phyloP scores from a whole-genome alignment of 2,113 vertebrate genomes.

The Sylvia atricapilla region DNA sequence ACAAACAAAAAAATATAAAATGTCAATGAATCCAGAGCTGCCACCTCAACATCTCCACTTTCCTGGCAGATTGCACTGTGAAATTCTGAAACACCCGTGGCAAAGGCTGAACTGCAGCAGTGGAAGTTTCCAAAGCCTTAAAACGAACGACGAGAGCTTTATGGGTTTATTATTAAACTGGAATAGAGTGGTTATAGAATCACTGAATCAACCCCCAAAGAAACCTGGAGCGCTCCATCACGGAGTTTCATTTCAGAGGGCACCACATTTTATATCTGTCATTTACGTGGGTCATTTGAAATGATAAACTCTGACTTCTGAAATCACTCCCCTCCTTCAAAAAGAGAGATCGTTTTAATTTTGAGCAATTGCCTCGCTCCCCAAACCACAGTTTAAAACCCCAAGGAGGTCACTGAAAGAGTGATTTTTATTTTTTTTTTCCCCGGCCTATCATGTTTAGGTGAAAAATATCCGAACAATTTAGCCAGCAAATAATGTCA shows the following conservation, averaged over 20 bases:
- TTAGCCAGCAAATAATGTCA: neutral
- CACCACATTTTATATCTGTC: neutral
- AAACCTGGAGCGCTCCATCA: neutral
- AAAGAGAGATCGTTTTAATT: slow-evolving; percentile 50
- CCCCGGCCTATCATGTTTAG: neutral
- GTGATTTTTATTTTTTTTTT: neutral
- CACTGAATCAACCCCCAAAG: slow-evolving; percentile 18
- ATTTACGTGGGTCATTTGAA: neutral
- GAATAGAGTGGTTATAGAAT: neutral
- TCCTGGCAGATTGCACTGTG: neutral
- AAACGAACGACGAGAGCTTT: neutral
- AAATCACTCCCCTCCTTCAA: slow-evolving; percentile 17
- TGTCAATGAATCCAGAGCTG: neutral
- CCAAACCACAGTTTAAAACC: neutral
- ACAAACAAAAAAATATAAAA: neutral
- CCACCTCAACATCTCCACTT: neutral
- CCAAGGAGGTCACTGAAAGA: neutral
- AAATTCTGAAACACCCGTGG: neutral
- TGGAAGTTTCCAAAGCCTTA: neutral
- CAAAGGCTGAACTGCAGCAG: neutral
- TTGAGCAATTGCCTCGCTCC: neutral
- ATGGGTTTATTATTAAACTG: slow-evolving; percentile 1
- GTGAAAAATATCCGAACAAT: neutral
- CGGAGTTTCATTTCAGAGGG: neutral
- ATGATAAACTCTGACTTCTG: neutral